Conservation (phyloP, 2,797 vertebrate genomes). For the Pseudocheirus occidentalis region DNA sequence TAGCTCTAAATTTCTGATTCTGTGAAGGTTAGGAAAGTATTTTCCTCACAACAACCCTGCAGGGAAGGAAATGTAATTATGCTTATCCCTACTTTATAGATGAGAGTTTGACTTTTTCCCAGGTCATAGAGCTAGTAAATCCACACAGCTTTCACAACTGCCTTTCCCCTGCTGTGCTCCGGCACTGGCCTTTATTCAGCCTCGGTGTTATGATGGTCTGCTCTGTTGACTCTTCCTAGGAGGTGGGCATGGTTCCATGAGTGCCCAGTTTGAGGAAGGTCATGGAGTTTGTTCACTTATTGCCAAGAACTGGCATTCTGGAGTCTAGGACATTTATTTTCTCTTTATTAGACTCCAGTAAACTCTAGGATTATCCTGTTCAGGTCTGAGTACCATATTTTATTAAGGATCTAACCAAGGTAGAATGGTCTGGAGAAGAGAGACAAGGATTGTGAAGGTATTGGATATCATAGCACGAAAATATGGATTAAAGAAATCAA, state of each 20-base stretch:
- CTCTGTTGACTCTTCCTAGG: neutral
- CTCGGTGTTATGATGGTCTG: neutral
- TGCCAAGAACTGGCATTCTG: neutral
- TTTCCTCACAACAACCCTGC: neutral
- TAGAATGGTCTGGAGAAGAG: neutral
- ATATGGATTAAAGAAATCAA: neutral
- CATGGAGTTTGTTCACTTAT: neutral
- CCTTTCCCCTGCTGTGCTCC: neutral
- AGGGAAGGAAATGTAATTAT: conserved; percentile 1
- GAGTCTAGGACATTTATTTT: neutral
- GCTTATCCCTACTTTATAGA: neutral
- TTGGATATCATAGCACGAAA: neutral
- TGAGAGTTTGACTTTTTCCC: neutral
- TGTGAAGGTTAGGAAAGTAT: neutral
- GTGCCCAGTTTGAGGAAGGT: neutral
- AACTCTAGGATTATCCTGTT: neutral
- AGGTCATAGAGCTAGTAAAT: neutral
- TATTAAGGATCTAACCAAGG: neutral
- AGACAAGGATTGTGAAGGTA: neutral
- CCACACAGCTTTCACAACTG: neutral
- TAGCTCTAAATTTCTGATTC: neutral
- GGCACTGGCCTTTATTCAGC: neutral
- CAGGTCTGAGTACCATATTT: neutral
- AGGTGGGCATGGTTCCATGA: neutral
- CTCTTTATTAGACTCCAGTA: neutral